phyloP scores from a whole-genome alignment of 2,888 invertebrate species.

The Cosmopolites sordidus region DNA sequence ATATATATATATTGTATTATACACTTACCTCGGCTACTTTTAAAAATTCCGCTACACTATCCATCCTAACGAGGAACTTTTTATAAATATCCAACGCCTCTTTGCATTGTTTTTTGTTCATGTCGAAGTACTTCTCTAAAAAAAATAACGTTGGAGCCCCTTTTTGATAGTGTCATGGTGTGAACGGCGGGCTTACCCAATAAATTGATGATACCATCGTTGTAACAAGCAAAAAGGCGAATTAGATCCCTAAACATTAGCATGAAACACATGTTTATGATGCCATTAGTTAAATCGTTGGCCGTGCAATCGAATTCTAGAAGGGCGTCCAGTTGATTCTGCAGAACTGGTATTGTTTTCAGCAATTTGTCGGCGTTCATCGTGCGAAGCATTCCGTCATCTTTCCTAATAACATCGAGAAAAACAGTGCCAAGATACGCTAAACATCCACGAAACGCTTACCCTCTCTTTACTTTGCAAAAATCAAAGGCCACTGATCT shows the following conservation, averaged over 20 bases:
- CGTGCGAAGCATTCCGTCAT: slow-evolving; percentile 92
- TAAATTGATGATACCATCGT: slow-evolving; percentile 98
- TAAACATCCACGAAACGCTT: slow-evolving; percentile 46
- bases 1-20: no score
- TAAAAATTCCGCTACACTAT: slow-evolving; percentile 95
- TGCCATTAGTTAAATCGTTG: slow-evolving; percentile 93
- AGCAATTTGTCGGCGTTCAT: slow-evolving; percentile 97
- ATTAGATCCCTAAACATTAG: slow-evolving; percentile 80
- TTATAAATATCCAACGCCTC: slow-evolving; percentile 98
- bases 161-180: background rate
- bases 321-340: slow-evolving; percentile 90
- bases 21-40: slow-evolving; percentile 71
- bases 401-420: no score
- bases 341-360: slow-evolving; percentile 93
- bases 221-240: slow-evolving; percentile 96
- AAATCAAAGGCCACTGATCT: slow-evolving; percentile 98
- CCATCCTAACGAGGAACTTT: slow-evolving; percentile 97
- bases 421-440: background rate
- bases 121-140: slow-evolving; percentile 96
- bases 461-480: slow-evolving; percentile 99
- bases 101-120: slow-evolving; percentile 98
- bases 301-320: slow-evolving; percentile 96
- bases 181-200: slow-evolving; percentile 56
- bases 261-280: slow-evolving; percentile 80
- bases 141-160: slow-evolving; percentile 3